A percentile compares a stretch with the other conserved stretches of the same genome.
phyloP scores from a whole-genome alignment of 2,797 vertebrate species.

The Diceros bicornis region DNA sequence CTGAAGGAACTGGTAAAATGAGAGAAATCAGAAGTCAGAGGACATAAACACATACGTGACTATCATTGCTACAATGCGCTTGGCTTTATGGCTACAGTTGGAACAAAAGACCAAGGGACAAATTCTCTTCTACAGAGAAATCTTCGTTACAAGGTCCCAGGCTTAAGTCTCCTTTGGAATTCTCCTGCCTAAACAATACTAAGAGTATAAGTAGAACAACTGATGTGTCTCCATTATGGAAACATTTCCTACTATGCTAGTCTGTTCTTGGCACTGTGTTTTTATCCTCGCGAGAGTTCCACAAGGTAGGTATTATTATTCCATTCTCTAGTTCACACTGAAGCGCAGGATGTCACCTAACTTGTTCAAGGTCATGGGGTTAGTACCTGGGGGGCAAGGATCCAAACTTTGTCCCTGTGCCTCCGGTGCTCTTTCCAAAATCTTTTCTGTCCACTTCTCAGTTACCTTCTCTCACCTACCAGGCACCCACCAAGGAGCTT shows the following conservation, averaged over 20 bases:
- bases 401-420: not conserved
- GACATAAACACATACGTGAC: accelerated
- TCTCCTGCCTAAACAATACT: not conserved
- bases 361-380: not conserved
- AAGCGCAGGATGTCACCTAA: accelerated
- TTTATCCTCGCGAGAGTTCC: not conserved
- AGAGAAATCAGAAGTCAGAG: not conserved
- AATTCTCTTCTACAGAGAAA: not conserved
- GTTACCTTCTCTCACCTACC: not conserved
- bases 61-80: not conserved
- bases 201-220: not conserved
- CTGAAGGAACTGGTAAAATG: not conserved
- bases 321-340: not conserved
- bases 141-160: not conserved
- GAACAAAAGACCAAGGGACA: not conserved
- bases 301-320: too few relatives aligned
- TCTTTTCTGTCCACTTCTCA: not conserved
- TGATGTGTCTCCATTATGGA: not conserved
- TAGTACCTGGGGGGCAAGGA: too few relatives aligned
- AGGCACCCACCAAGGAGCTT: accelerated
- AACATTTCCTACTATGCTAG: not conserved
- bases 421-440: not conserved
- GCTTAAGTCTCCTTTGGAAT: not conserved
- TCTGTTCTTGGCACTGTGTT: not conserved
- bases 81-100: not conserved